Conservation (phyloP, 2,797 vertebrate species). For the Chanos chanos region DNA sequence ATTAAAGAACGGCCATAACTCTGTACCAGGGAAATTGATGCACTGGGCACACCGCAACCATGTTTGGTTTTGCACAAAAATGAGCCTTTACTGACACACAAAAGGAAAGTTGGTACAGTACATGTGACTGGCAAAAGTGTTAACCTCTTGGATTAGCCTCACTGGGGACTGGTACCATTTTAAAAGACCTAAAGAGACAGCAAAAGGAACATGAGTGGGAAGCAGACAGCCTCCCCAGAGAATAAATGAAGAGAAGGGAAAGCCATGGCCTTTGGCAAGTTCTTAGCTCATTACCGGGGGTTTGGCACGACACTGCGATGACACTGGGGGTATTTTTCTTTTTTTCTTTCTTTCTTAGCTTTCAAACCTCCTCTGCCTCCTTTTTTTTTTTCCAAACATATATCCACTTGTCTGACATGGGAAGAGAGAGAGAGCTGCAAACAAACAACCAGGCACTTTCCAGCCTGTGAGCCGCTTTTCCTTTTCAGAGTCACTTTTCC, state of each 20-base stretch:
- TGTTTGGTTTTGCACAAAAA: background rate
- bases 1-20: background rate
- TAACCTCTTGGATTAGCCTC: background rate
- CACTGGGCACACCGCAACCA: background rate
- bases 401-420: conserved; percentile 43
- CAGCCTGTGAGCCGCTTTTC: conserved; percentile 32
- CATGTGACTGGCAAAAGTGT: background rate
- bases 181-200: too few relatives aligned
- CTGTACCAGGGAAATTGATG: background rate
- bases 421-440: conserved; percentile 46
- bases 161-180: too few relatives aligned
- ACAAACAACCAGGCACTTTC: conserved; percentile 43
- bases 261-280: too few relatives aligned
- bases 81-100: too few relatives aligned
- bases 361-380: background rate
- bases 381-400: conserved; percentile 46
- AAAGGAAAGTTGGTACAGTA: too few relatives aligned
- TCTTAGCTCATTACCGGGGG: too few relatives aligned
- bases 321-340: conserved; percentile 45
- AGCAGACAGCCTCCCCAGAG: too few relatives aligned
- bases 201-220: too few relatives aligned
- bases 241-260: too few relatives aligned
- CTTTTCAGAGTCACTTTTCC: conserved; percentile 26
- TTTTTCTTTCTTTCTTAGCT: background rate
- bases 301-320: conserved; percentile 54